Percentiles rank a stretch among this genome's conserved stretches.
Evolutionary conservation across 2,797 vertebrate genomes (phyloP).

Genomic region (Micromesistius poutassou): DNA sequence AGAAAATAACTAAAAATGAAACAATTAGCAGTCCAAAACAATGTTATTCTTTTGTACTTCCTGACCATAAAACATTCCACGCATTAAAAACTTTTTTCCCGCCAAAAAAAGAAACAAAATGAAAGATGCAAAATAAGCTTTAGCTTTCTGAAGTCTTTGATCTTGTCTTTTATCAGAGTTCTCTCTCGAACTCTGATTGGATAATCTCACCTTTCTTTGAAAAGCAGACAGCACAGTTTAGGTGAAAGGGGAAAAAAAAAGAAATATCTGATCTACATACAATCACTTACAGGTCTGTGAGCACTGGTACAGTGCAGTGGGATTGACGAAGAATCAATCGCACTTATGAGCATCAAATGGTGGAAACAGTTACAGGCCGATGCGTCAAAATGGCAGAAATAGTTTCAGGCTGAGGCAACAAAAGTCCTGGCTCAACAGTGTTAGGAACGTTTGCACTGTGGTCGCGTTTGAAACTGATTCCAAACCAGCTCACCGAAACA

Average conservation of each 20-base stretch:
- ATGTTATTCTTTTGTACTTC: conserved; percentile 74
- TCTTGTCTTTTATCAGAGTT: conserved; percentile 53
- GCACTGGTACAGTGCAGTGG: conserved; percentile 95
- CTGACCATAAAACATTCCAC: conserved; percentile 89
- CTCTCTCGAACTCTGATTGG: conserved; percentile 72
- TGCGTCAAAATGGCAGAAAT: conserved; percentile 64
- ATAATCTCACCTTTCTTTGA: conserved; percentile 75
- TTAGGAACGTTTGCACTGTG: conserved; percentile 52
- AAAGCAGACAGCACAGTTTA: conserved; percentile 85
- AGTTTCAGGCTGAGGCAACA: conserved; percentile 60
- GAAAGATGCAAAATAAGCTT: conserved; percentile 87
- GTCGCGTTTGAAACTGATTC: conserved; percentile 33
- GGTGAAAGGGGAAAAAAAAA: conserved; percentile 75
- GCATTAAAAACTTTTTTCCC: conserved; percentile 84
- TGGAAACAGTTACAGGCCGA: conserved; percentile 9
- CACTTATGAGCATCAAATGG: conserved; percentile 80
- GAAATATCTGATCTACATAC: conserved; percentile 81
- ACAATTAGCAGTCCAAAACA: conserved; percentile 70
- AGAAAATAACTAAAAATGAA: conserved; percentile 48
- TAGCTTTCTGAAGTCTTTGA: conserved; percentile 65
- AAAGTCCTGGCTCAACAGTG: conserved; percentile 54
- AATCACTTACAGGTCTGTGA: conserved; percentile 88
- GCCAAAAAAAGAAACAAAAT: conserved; percentile 80
- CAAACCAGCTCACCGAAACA: conserved; percentile 57
- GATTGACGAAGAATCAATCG: conserved; percentile 67